Evolutionary conservation across 2,113 vertebrate species (phyloP).

Genomic region (Thermophis baileyi): DNA sequence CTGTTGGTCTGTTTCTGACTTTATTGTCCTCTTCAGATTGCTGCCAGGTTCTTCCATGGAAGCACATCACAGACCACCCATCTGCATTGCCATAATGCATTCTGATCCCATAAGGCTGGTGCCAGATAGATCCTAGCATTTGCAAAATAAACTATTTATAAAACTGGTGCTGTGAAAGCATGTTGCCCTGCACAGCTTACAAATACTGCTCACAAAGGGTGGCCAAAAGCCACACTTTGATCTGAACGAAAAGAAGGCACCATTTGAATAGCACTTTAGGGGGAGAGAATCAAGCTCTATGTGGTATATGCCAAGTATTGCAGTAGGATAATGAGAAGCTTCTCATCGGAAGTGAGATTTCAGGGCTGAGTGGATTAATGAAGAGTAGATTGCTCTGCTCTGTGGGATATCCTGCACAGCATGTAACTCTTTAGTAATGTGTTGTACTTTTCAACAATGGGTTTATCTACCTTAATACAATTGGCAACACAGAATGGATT

Average conservation of each 20-base stretch:
- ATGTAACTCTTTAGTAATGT: slow-evolving; percentile 31
- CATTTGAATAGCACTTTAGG: not conserved
- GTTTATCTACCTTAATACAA: slow-evolving; percentile 53
- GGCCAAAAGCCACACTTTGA: slow-evolving; percentile 1
- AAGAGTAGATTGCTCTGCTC: slow-evolving; percentile 48
- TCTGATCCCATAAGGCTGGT: not conserved
- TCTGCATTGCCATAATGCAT: not conserved
- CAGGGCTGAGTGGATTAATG: slow-evolving; percentile 50
- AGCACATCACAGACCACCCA: not conserved
- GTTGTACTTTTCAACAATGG: slow-evolving; percentile 36
- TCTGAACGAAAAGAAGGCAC: slow-evolving; percentile 12
- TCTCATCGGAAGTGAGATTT: slow-evolving; percentile 21
- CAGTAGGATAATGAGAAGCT: slow-evolving; percentile 11
- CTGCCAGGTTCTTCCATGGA: not conserved
- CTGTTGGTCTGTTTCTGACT: not conserved
- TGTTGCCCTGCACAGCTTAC: not conserved
- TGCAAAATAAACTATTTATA: not conserved
- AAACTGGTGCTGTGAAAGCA: not conserved
- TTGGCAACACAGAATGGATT: slow-evolving; percentile 45
- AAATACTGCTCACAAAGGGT: rapidly evolving
- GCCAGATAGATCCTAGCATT: not conserved
- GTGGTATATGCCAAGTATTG: not conserved
- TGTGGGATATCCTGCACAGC: slow-evolving; percentile 41
- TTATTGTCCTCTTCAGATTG: not conserved
- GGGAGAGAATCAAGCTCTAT: not conserved